These are phyloP conservation scores for Dichetophora obliterata DNA, from an alignment of 2,888 invertebrate species.

Conservation along the genomic window DNA sequence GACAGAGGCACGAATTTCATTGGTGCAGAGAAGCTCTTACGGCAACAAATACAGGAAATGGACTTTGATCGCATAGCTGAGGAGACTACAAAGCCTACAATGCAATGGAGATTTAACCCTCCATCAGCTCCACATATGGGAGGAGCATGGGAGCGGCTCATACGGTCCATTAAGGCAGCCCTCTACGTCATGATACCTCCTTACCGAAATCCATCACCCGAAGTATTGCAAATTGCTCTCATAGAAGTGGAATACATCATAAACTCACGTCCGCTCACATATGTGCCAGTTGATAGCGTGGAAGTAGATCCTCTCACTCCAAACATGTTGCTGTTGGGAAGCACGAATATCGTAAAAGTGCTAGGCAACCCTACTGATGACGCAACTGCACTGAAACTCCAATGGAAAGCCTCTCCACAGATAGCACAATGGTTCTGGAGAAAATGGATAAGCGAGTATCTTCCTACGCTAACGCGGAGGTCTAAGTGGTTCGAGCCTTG, in stretches of 20 bases:
- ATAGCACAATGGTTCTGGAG: conserved; percentile 39
- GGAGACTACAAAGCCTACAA: conserved; percentile 38
- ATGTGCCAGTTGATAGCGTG: conserved; percentile 26
- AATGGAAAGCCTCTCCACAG: conserved; percentile 41
- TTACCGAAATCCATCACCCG: conserved; percentile 32
- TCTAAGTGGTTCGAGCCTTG: conserved; percentile 44
- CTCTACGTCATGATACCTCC: conserved; percentile 14
- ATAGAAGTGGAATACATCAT: conserved; percentile 40
- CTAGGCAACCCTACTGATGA: conserved; percentile 24
- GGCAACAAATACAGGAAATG: conserved; percentile 32
- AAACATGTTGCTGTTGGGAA: conserved; percentile 43
- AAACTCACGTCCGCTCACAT: conserved; percentile 40
- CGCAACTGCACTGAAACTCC: background rate
- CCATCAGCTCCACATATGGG: conserved; percentile 24
- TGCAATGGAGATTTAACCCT: conserved; percentile 41
- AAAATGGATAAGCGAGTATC: conserved; percentile 41
- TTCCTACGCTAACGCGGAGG: conserved; percentile 41
- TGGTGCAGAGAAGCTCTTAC: conserved; percentile 42
- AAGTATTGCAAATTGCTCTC: conserved; percentile 35
- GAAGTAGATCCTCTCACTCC: conserved; percentile 41
- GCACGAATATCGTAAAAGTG: background rate
- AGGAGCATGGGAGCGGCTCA: conserved; percentile 41
- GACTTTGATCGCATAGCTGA: conserved; percentile 37
- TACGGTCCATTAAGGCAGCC: conserved; percentile 29
- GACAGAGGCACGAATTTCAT: conserved; percentile 50